Percentiles rank a stretch among this genome's conserved stretches.
Evolutionary conservation across 2,797 vertebrate genomes (phyloP).

Genomic region (Manis javanica): DNA sequence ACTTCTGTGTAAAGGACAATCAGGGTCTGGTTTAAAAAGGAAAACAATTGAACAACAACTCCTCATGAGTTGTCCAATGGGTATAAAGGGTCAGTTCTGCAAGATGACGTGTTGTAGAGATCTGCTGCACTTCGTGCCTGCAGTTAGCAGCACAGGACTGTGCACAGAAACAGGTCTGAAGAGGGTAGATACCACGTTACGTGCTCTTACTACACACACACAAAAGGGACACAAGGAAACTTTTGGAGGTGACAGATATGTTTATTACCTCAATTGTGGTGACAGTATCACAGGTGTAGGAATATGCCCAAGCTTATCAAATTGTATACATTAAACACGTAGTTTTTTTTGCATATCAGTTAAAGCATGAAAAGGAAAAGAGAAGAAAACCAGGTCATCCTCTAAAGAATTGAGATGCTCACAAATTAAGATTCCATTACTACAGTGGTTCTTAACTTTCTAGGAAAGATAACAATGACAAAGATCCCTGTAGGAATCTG

Average conservation of each 20-base stretch:
- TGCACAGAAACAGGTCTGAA: background rate
- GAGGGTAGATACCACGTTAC: background rate
- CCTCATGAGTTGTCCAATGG: background rate
- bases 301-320: background rate
- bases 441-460: background rate
- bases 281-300: background rate
- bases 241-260: background rate
- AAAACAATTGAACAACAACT: background rate
- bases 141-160: background rate
- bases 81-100: background rate
- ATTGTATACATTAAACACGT: background rate
- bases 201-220: background rate
- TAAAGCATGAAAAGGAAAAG: background rate
- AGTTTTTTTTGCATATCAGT: background rate
- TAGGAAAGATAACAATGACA: background rate
- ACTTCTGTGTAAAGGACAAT: constrained; percentile 7
- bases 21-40: constrained; percentile 12
- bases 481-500: constrained; percentile 3
- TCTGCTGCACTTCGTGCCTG: background rate
- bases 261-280: background rate
- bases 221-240: background rate
- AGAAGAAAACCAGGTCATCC: background rate
- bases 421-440: background rate
- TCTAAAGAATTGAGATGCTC: background rate
- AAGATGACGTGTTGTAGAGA: background rate